Conservation (phyloP, 2,888 invertebrate species). For the Dyspetes luteomarginatus region DNA sequence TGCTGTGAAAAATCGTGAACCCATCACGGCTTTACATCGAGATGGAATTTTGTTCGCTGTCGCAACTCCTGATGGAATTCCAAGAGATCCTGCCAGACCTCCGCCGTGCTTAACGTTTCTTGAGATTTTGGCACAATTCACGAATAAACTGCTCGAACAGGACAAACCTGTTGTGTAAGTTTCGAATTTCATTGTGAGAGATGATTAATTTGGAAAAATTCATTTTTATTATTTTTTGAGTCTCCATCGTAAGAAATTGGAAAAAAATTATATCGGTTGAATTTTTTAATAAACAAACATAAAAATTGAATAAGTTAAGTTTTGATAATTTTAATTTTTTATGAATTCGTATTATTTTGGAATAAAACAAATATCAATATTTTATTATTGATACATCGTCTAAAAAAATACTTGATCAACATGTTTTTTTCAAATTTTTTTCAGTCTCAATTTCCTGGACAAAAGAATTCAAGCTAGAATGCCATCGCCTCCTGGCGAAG, state of each 20-base stretch:
- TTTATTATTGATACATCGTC: too few species aligned
- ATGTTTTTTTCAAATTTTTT: too few species aligned
- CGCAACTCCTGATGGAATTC: constrained; percentile 86
- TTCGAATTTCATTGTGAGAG: too few species aligned
- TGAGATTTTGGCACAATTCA: constrained; percentile 98
- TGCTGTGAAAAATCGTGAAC: constrained; percentile 97
- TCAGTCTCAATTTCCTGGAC: constrained; percentile 92
- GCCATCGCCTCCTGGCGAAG: constrained; percentile 93
- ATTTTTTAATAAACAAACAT: too few species aligned
- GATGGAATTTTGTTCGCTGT: constrained; percentile 97
- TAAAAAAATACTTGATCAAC: too few species aligned
- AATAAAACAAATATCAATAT: too few species aligned
- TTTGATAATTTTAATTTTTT: not conserved
- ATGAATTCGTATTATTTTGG: too few species aligned
- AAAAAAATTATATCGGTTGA: too few species aligned
- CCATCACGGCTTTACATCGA: constrained; percentile 96
- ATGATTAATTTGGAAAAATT: too few species aligned
- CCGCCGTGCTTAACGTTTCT: constrained; percentile 96
- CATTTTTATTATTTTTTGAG: too few species aligned
- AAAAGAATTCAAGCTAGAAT: constrained; percentile 91
- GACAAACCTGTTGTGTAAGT: constrained; percentile 96
- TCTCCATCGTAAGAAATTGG: too few species aligned
- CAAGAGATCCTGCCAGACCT: constrained; percentile 90
- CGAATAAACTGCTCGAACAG: constrained; percentile 96
- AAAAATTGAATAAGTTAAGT: not conserved